Percentiles rank a stretch among this genome's conserved stretches.
phyloP scores from a whole-genome alignment of 2,113 vertebrate species.

The Orycteropus afer region DNA sequence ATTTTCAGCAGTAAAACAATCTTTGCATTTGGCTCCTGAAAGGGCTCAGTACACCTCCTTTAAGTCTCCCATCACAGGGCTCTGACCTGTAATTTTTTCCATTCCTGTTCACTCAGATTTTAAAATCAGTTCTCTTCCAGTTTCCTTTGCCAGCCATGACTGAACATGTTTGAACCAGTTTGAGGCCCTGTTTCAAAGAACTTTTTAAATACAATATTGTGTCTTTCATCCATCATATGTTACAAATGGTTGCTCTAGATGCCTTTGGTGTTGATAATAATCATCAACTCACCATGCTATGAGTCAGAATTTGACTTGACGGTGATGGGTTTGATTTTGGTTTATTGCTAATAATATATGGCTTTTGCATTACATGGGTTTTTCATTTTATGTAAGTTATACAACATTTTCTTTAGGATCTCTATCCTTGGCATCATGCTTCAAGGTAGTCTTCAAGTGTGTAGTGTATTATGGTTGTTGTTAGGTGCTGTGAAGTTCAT shows the following conservation, averaged over 20 bases:
- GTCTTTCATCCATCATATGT: background rate
- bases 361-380: background rate
- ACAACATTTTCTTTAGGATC: background rate
- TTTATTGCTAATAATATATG: background rate
- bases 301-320: background rate
- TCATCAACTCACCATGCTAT: background rate
- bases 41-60: background rate
- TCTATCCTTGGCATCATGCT: background rate
- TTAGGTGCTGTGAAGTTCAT: background rate
- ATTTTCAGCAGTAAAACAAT: background rate
- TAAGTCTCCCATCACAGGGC: background rate
- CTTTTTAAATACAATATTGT: background rate
- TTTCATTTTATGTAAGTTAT: constrained; percentile 25
- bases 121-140: background rate
- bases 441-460: background rate
- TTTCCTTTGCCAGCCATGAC: background rate
- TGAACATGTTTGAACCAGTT: background rate
- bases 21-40: background rate
- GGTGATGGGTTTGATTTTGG: background rate
- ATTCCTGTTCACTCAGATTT: background rate
- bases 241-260: background rate
- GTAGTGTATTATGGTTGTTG: background rate
- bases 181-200: background rate
- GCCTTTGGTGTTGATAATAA: background rate
- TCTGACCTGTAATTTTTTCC: too few relatives aligned